Evolutionary conservation across 1,140 invertebrate species (phyloP), one percentile per base, ranked within the genome.

Genomic region (Formica selysi): DNA sequence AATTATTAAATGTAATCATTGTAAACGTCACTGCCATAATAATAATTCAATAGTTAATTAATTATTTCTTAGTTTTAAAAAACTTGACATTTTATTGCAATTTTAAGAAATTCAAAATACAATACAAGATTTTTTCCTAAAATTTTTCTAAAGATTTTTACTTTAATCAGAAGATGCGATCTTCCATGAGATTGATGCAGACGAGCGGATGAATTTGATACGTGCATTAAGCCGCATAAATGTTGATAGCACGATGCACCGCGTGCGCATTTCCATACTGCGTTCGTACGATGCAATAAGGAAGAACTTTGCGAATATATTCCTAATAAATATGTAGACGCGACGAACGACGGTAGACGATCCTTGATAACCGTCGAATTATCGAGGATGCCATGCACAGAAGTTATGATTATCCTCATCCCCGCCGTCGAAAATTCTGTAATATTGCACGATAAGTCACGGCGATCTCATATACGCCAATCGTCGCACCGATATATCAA

Each of bases 161-260:
- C 26, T 16, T 51, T 54, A 22, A 79, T 81, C 67, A 2, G 22
- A 44, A 10, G 36, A 73, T 10, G 59, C 16, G 13, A 61, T 80
- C 54, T 48, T 57, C 26, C 44, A 44, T 29, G 61, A 65, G 65
- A 76, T 86, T 83, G 88, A 89, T 89, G 76, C 84, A 74, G 64
- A 41, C 78, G 74, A 80, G 44, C 80, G 89, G 48, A 89, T 84
- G 85, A 90, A 90, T 89, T 79, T 84, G 88, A 90, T 90, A 90
- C 88, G 89, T 87, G 85, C 79, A 90, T 90, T 90, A 90, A 88
- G 85, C 70, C 64, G 71, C 85, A 89, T 89, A 89, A 88, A 85
- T 78, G 84, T 74, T 89, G 87, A 89, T 89, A 89, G 85, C 88
- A 54, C 29, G 76, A 67, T 51, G 41, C 16, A 16, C 26, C 88